Base-by-base conservation (phyloP, 2,797 vertebrate species). In the Loriculus beryllinus region DNA sequence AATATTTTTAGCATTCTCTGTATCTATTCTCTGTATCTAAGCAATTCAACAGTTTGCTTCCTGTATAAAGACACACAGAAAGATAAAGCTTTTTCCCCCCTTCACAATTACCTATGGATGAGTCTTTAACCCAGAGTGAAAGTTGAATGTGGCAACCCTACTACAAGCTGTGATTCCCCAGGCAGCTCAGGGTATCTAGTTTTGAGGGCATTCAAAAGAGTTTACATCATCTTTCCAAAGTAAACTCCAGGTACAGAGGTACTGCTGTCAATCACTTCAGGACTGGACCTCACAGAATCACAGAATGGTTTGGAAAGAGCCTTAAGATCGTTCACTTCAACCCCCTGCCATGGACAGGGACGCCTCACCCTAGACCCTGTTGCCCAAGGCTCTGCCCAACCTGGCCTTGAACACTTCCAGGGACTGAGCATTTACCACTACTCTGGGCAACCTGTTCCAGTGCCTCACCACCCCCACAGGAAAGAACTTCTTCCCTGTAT, bases 21-120 rank as follows among this genome's bases (percentile, higher is more conserved):
- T 59, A 40, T 45, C 67, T 56, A 52, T 62, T 83, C 33, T 67
- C 74, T 76, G 23, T 59, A 40, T 45, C 67, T 56, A 52, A 86
- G 60, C 21, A 63, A 45, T 83, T 63, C 43, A 81, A 37, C 45
- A 80, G 39, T 75, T 67, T 80, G 75, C 8, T 52, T 49, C 57
- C 22, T n/a, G 35, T 11, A 37, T 0, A 20, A 20, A 71, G 14
- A 56, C 17, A 47, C 0, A 3, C 1, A 33, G 57, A 47, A 70
- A 67, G 8, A 67, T 4, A 51, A 82, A 45, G 20, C 31, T 22
- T 59, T 47, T 68, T 57, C 39, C 52, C 52, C 52, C 63, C 72
- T 93, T 48, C 15, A 31, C 49, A 43, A 1, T 26, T 60, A 33
- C n/a, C 16, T 16, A 21, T 42, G 7, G 19, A 64, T 14, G 33